Evolutionary conservation across 2,113 vertebrate species (phyloP).

Genomic region (Amphiprion percula): DNA sequence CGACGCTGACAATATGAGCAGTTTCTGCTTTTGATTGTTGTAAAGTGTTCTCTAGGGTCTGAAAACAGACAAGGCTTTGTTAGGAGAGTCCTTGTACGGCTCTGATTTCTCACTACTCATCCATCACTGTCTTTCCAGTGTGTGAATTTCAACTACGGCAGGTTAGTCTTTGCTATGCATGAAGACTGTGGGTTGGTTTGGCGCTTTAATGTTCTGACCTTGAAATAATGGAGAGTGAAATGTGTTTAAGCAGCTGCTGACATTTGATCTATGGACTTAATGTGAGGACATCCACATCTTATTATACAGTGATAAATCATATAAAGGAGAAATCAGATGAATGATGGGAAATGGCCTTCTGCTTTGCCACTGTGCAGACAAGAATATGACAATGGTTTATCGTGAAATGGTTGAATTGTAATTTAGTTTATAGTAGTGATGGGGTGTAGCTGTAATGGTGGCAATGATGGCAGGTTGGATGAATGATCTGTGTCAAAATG

Average conservation of each 20-base stretch:
- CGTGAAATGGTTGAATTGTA: neutral
- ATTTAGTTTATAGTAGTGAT: neutral
- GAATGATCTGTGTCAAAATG: neutral
- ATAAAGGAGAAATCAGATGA: neutral
- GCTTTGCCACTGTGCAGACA: neutral
- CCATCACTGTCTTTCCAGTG: neutral
- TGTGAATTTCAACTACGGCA: neutral
- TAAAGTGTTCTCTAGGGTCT: neutral
- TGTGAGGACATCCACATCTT: neutral
- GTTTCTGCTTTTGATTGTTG: constrained; percentile 21
- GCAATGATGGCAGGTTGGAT: neutral
- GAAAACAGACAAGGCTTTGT: neutral
- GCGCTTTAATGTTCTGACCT: neutral
- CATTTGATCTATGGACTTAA: constrained; percentile 16
- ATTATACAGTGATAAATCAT: constrained; percentile 8
- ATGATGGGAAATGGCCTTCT: neutral
- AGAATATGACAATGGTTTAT: neutral
- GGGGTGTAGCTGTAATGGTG: neutral
- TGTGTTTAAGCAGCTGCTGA: constrained; percentile 13
- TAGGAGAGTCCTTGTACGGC: neutral
- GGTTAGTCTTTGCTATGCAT: neutral
- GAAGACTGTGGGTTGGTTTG: neutral
- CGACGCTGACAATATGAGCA: neutral
- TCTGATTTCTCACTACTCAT: neutral
- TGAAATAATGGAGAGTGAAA: constrained; percentile 23